Conservation (phyloP, 2,888 invertebrate species). For the Campoplex capitator region DNA sequence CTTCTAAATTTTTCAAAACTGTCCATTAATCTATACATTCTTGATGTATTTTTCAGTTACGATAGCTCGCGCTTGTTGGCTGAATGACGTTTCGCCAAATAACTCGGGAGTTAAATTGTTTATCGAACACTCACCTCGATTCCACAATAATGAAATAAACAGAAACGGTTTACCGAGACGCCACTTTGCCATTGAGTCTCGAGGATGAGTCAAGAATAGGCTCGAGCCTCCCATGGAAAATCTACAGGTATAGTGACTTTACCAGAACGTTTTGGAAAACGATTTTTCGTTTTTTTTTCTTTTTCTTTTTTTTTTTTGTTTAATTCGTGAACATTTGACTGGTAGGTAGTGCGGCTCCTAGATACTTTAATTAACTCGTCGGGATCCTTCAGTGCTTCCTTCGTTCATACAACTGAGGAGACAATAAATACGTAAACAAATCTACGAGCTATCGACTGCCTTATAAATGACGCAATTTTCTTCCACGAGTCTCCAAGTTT, state of each 20-base stretch:
- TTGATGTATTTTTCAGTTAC: conserved; percentile 35
- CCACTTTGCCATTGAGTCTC: conserved; percentile 29
- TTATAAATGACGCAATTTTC: conserved; percentile 59
- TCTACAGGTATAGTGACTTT: conserved; percentile 7
- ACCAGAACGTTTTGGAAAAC: not conserved
- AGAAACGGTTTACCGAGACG: conserved; percentile 21
- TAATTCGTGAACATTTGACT: conserved; percentile 30
- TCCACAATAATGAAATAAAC: conserved; percentile 4
- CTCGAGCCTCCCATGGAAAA: conserved; percentile 10
- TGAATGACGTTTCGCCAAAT: conserved; percentile 28
- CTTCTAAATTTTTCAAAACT: not conserved
- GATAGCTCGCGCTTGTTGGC: conserved; percentile 40
- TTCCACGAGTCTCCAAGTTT: conserved; percentile 61
- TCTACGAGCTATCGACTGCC: conserved; percentile 65
- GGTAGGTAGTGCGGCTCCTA: conserved; percentile 19
- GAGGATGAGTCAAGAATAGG: conserved; percentile 16
- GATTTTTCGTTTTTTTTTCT: not conserved
- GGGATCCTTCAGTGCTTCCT: conserved; percentile 58
- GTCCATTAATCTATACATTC: conserved; percentile 6
- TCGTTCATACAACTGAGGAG: conserved; percentile 49
- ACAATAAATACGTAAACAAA: conserved; percentile 59
- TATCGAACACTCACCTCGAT: conserved; percentile 21
- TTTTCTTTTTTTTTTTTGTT: not conserved
- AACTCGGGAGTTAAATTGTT: conserved; percentile 22
- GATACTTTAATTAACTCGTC: conserved; percentile 32